Conservation (phyloP, 2,888 invertebrate genomes). For the Frankliniella intonsa region DNA sequence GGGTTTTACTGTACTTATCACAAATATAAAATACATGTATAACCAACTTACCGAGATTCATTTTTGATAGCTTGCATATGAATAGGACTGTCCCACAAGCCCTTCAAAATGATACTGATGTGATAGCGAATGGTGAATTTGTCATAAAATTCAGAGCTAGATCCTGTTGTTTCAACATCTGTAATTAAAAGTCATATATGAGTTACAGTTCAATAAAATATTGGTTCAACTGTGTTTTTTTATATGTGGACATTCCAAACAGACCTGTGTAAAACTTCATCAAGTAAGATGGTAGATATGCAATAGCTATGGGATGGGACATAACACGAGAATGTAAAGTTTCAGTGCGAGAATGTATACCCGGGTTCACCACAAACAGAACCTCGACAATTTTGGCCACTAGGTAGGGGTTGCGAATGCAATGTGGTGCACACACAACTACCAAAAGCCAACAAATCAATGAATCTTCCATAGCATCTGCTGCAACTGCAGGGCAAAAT, state of each 20-base stretch:
- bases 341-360: slow-evolving; percentile 48
- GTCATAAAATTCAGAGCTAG: slow-evolving; percentile 97
- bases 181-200: slow-evolving; percentile 35
- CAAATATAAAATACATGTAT: not conserved
- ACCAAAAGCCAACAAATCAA: slow-evolving; percentile 84
- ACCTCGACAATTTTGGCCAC: slow-evolving; percentile 95
- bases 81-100: slow-evolving; percentile 88
- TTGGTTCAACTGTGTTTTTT: no score
- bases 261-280: slow-evolving; percentile 93
- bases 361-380: slow-evolving; percentile 51
- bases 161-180: slow-evolving; percentile 95
- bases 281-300: slow-evolving; percentile 77
- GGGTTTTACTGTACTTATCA: no score
- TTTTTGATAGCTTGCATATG: slow-evolving; percentile 83
- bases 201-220: not conserved
- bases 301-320: slow-evolving; percentile 79
- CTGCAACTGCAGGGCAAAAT: slow-evolving; percentile 69
- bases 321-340: slow-evolving; percentile 71
- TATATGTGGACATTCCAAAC: slow-evolving; percentile 32
- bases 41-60: slow-evolving; percentile 62
- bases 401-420: slow-evolving; percentile 93
- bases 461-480: slow-evolving; percentile 72
- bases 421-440: slow-evolving; percentile 83
- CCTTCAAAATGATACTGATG: slow-evolving; percentile 93
- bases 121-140: slow-evolving; percentile 98